phyloP scores from a whole-genome alignment of 2,797 vertebrate species.

The Mormyrus proboscirostris region DNA sequence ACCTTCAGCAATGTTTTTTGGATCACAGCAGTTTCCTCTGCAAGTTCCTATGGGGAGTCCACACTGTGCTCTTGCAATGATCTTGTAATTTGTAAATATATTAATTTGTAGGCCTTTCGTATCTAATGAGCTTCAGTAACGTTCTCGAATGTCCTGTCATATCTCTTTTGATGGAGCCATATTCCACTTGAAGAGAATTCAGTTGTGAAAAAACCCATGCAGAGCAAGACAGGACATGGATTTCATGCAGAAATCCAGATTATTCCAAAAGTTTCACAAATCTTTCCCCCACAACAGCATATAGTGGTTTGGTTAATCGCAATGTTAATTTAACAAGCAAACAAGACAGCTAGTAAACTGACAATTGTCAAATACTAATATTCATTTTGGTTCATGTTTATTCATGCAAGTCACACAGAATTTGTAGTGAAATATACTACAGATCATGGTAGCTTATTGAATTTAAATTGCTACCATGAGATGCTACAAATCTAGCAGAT shows the following conservation, averaged over 20 bases:
- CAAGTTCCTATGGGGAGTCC: neutral
- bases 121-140: no score
- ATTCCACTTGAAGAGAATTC: neutral
- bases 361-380: neutral
- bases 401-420: neutral
- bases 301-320: no score
- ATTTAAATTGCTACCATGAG: neutral
- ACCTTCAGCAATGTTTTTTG: neutral
- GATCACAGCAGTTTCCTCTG: neutral
- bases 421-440: neutral
- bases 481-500: neutral
- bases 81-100: neutral
- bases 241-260: neutral
- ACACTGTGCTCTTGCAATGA: neutral
- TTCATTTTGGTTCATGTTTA: neutral
- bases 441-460: neutral
- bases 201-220: neutral
- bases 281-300: neutral
- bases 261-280: neutral
- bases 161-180: no score
- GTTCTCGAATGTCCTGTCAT: no score
- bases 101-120: no score
- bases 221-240: neutral
- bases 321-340: neutral
- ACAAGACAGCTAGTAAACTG: neutral